Base-by-base conservation (phyloP, 2,797 vertebrate species). In the Neosalanx taihuensis region DNA sequence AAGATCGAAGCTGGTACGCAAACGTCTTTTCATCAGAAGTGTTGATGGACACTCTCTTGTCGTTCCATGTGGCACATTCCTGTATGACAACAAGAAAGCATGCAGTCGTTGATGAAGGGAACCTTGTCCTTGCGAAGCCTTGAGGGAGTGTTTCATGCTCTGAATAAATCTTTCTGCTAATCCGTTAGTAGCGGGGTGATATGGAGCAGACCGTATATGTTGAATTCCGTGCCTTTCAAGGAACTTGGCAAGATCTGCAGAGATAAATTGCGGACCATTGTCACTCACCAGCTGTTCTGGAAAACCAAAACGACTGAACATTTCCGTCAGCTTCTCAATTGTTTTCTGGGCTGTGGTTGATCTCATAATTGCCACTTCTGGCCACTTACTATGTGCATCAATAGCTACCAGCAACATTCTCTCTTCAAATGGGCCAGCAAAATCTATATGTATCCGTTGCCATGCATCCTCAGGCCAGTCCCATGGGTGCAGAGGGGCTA, bases 401-500 rank as follows among this genome's bases (percentile, higher is more conserved):
- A 72, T 29, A 3, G 69, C 70, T 20, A 78, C 72, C n/a, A 78
- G 67, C 5, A 70, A 33, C 71, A 71, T 75, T 41, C 51, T 41
- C 1, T 41, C 73, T 9, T 75, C 57, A 0, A 69, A 0, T n/a
- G 53, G 73, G 0, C 75, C 72, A 15, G 68, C 72, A 56, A 80
- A 85, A 18, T 80, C 57, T 37, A 69, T 53, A 26, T 79, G 69
- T 13, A 80, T 62, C 7, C 5, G 1, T 0, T 35, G 35, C 77
- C 71, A 85, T 46, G 69, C 69, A 10, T 72, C 56, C 2, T 71
- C 33, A 0, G 75, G 70, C 1, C 58, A 81, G 2, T 78, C 62
- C 72, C 74, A 80, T 0, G 64, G 80, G 7, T 81, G 76, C 1
- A 82, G 53, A n/a, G 41, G 74, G 13, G 65, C 72, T 5, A 58